These are phyloP conservation scores for Spondyliosoma cantharus DNA, from an alignment of 2,797 vertebrate species.

Conservation along the genomic window DNA sequence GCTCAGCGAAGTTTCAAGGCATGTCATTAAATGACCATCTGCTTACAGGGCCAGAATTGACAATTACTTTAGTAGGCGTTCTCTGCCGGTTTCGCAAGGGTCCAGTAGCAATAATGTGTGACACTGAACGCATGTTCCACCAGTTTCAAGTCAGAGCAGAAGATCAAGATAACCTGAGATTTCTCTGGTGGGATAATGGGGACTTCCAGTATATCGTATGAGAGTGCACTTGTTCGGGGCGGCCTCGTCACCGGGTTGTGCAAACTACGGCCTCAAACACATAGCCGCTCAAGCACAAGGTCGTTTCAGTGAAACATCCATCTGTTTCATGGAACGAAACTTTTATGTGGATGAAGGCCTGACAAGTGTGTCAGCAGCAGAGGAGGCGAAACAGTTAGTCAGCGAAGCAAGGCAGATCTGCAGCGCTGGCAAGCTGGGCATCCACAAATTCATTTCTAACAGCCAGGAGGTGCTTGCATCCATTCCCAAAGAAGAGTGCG, in stretches of 20 bases:
- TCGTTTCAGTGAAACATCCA: not conserved
- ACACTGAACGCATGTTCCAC: not conserved
- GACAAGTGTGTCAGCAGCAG: not conserved
- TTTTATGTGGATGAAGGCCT: constrained; percentile 9
- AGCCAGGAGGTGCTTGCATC: not conserved
- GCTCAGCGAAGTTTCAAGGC: not conserved
- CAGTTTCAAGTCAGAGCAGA: not conserved
- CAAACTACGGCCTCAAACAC: not conserved
- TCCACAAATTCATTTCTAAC: constrained; percentile 31
- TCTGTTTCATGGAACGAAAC: not conserved
- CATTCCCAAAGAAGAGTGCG: constrained; percentile 2
- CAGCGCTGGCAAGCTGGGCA: not conserved
- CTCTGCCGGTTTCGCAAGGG: not conserved
- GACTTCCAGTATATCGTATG: not conserved
- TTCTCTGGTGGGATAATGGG: not conserved
- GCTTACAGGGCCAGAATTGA: not conserved
- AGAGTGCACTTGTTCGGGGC: not conserved
- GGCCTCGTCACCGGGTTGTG: not conserved
- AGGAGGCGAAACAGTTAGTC: not conserved
- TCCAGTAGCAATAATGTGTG: not conserved
- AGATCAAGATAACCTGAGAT: constrained; percentile 1
- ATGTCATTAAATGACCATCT: not conserved
- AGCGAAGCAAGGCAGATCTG: constrained; percentile 20
- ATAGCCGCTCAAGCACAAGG: not conserved
- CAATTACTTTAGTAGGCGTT: not conserved